Base-by-base conservation (phyloP, 2,797 vertebrate species). In the Rhinella marina region DNA sequence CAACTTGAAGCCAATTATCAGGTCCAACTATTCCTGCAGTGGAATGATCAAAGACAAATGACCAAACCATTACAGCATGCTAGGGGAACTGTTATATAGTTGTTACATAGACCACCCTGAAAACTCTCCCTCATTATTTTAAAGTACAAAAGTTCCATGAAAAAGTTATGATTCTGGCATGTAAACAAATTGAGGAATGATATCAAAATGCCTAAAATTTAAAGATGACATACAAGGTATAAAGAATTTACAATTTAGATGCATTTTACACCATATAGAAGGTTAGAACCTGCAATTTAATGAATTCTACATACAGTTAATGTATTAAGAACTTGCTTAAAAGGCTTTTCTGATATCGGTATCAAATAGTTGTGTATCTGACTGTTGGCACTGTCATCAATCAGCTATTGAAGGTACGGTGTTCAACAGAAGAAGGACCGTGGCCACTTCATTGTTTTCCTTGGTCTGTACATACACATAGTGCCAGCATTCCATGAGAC, bases 31-130 rank as follows among this genome's bases (percentile, higher is more conserved):
- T 70, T 81, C 56, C 52, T 88, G 73, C 59, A 61, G 80, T 19
- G 78, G 50, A 61, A 81, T 73, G 83, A 88, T 88, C 87, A 85
- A 85, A 85, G 57, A 23, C 56, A 81, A 82, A 81, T 81, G 78
- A 81, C 62, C 78, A 84, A 78, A 84, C 50, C 48, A 23, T 13
- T n/a, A 48, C 16, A 76, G 56, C 79, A 70, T 84, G 81, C 87
- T 21, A 78, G 13, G 21, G 32, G 59, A 81, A 41, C 13, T 57
- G 17, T 48, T 23, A 59, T 17, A 59, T 80, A 41, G 78, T 59
- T 81, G 29, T 41, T 54, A 64, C 32, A 64, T 48, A 64, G 79
- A 81, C 79, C 79, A 64, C 32, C 56, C 56, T 79, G 54, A 57
- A 27, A 79, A 57, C 16, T 79, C 13, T 79, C 16, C 54, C 78